Conservation (phyloP, 2,888 invertebrate genomes). For the Epinotia nisella region DNA sequence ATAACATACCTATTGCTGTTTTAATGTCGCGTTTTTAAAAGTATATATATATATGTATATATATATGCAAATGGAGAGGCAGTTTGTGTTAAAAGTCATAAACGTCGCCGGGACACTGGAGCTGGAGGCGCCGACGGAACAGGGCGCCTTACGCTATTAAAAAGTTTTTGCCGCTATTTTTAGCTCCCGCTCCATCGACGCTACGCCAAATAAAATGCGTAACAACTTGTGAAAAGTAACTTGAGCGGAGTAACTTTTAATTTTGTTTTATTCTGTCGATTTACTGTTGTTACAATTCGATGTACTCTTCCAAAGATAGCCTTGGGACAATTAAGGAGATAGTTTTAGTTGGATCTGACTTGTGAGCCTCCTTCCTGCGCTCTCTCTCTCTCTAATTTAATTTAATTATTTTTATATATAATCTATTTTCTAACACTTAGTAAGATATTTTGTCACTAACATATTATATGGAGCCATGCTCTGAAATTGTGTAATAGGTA, state of each 20-base stretch:
- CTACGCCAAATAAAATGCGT: slow-evolving; percentile 56
- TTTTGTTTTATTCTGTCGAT: slow-evolving; percentile 12
- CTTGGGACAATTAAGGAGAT: too few species aligned
- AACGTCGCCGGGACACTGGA: slow-evolving; percentile 71
- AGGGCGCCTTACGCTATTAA: slow-evolving; percentile 71
- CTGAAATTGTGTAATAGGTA: too few species aligned
- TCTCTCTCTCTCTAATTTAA: too few species aligned
- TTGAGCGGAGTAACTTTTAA: slow-evolving; percentile 22
- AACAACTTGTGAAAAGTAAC: slow-evolving; percentile 67
- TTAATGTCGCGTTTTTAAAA: slow-evolving; percentile 46
- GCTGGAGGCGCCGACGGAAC: slow-evolving; percentile 69
- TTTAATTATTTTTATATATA: too few species aligned
- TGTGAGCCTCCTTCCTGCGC: too few species aligned
- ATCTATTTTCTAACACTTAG: too few species aligned
- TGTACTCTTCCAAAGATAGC: background rate
- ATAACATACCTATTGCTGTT: slow-evolving; percentile 5
- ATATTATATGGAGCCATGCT: too few species aligned
- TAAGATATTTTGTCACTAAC: too few species aligned
- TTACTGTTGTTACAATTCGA: background rate
- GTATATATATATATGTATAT: slow-evolving; percentile 51
- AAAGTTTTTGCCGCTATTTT: slow-evolving; percentile 80
- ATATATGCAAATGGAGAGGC: slow-evolving; percentile 68
- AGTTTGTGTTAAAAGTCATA: slow-evolving; percentile 78
- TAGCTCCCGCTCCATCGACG: slow-evolving; percentile 61
- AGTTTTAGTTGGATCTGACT: too few species aligned